A percentile compares a stretch with the other conserved stretches of the same genome.
These are phyloP conservation scores for Drosophila koepferae DNA, from an alignment of 2,888 invertebrate species.

Conservation along the genomic window DNA sequence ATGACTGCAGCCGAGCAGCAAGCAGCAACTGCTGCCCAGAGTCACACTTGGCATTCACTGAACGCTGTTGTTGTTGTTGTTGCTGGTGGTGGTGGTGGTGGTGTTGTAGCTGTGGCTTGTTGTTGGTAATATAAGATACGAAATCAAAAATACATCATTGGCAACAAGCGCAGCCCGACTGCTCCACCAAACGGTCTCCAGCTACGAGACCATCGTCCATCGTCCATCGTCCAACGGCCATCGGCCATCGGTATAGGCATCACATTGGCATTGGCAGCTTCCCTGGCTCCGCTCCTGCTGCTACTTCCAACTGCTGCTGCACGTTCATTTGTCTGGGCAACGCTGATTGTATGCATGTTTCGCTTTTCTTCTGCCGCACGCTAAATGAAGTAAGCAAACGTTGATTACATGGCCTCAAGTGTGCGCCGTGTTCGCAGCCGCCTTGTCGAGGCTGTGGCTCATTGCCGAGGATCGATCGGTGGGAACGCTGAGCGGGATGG, in stretches of 20 bases:
- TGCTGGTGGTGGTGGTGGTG: background rate
- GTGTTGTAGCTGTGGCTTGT: constrained; percentile 53
- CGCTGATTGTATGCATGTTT: constrained; percentile 80
- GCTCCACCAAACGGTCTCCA: constrained; percentile 46
- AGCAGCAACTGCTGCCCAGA: constrained; percentile 30
- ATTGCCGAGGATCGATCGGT: constrained; percentile 23
- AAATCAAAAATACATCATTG: constrained; percentile 82
- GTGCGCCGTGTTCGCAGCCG: constrained; percentile 68
- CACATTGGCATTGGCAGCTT: constrained; percentile 32
- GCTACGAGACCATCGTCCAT: constrained; percentile 25
- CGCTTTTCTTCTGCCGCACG: constrained; percentile 80
- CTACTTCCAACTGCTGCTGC: constrained; percentile 29
- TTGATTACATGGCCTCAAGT: constrained; percentile 81
- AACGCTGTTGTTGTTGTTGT: constrained; percentile 41
- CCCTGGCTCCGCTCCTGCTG: constrained; percentile 31
- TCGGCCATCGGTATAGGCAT: constrained; percentile 25
- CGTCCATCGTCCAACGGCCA: constrained; percentile 13
- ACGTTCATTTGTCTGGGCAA: constrained; percentile 63
- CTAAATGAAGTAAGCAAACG: constrained; percentile 81
- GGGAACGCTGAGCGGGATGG: constrained; percentile 20
- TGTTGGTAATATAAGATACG: constrained; percentile 82
- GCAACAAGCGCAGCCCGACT: constrained; percentile 71
- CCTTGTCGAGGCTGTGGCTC: constrained; percentile 25
- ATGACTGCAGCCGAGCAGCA: constrained; percentile 53
- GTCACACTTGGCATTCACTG: constrained; percentile 62